Base-by-base conservation (phyloP, 2,797 vertebrate genomes). In the Gallinago stenura region DNA sequence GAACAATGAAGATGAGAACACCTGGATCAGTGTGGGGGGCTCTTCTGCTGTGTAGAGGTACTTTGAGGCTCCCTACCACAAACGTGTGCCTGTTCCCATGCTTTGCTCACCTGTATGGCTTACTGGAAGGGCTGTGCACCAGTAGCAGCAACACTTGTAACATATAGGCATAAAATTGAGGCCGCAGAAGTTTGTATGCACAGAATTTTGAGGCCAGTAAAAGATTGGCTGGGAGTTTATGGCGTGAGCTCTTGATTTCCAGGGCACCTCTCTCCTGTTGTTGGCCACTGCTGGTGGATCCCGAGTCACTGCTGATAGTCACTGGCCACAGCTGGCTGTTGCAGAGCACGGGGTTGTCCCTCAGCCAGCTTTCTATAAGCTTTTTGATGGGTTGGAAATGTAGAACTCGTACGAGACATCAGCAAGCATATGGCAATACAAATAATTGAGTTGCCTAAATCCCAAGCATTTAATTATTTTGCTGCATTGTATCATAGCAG, bases 71-170 rank as follows among this genome's bases (percentile, higher is more conserved):
- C 4, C 31, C 6, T 72, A 17, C 22, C 16, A 28, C 15, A 68
- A n/a, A 56, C 0, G 0, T 41, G 17, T 33, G 7, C 8, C 7
- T 0, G 0, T 76, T 60, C 53, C 51, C 10, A 7, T 48, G 10
- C 28, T 84, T 78, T 84, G 7, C 25, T 68, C 54, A 76, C 25
- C 11, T 46, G 12, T 17, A 20, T 28, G 22, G 15, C 35, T 73
- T 90, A 58, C 51, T 45, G 2, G 14, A 84, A 26, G 10, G 8
- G 6, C 56, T 43, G 26, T 65, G 16, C 24, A 18, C 19, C 5
- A 54, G 53, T 39, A 39, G 19, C 17, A 37, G n/a, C 9, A 21
- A 4, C 43, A 19, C 15, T 57, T 82, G 7, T 46, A 56, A 91
- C 81, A 81, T 41, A 24, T 1, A 33, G 41, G 31, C 22, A 57